phyloP scores from a whole-genome alignment of 2,113 vertebrate species.

The Oophaga pumilio region DNA sequence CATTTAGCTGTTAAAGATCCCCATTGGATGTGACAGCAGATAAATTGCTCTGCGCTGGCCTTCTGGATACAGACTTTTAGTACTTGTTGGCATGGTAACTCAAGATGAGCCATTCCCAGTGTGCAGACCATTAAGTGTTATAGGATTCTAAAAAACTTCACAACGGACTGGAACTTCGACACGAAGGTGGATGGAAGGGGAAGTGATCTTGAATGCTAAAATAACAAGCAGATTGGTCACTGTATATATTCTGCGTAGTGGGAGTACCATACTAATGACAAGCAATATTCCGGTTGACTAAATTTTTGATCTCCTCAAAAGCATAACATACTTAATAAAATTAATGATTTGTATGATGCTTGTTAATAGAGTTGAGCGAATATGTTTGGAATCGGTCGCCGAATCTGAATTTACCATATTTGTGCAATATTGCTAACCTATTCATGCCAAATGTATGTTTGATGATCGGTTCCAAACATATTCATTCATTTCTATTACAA shows the following conservation, averaged over 20 bases:
- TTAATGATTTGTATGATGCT: background rate
- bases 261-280: background rate
- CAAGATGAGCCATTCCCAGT: conserved; percentile 40
- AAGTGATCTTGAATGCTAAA: background rate
- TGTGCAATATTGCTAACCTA: no score
- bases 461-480: no score
- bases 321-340: background rate
- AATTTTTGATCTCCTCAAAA: background rate
- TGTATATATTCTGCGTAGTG: background rate
- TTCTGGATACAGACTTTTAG: conserved; percentile 53
- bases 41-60: conserved; percentile 49
- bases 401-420: no score
- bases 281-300: background rate
- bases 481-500: no score
- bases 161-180: background rate
- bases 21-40: conserved; percentile 56
- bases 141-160: conserved; percentile 41
- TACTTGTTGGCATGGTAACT: conserved; percentile 52
- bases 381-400: no score
- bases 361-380: no score
- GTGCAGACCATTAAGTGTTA: conserved; percentile 14
- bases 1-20: conserved; percentile 51
- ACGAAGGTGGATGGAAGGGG: background rate
- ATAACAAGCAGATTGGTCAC: background rate
- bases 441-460: no score